Percentiles rank a stretch among this genome's conserved stretches.
Evolutionary conservation across 2,888 invertebrate genomes (phyloP).

Genomic region (Poecilobothrus nobilitatus): DNA sequence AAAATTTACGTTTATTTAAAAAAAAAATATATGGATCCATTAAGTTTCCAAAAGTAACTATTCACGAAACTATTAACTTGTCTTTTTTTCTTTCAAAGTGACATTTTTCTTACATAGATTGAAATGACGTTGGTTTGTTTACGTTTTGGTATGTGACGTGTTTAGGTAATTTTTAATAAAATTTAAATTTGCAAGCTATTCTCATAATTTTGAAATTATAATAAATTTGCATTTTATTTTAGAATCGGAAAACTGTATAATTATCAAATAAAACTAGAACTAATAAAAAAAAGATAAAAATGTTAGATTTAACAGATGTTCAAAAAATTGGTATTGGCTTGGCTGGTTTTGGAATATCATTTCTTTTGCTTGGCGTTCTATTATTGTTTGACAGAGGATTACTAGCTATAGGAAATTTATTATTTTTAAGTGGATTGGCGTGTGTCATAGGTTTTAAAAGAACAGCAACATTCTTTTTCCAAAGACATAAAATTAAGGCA

Average conservation of each 20-base stretch:
- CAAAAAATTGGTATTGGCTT: conserved; percentile 94
- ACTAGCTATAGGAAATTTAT: conserved; percentile 97
- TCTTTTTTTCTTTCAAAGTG: background rate
- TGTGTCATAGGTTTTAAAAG: conserved; percentile 94
- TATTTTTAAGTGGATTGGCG: conserved; percentile 89
- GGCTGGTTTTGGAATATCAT: conserved; percentile 90
- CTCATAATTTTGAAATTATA: background rate
- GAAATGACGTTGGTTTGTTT: background rate
- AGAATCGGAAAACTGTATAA: background rate
- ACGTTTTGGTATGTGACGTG: background rate
- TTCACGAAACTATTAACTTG: background rate
- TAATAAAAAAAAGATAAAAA: background rate
- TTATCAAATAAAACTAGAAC: background rate
- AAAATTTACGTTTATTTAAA: too few relatives aligned
- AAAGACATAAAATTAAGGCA: conserved; percentile 88
- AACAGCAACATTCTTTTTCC: conserved; percentile 96
- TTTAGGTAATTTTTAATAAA: background rate
- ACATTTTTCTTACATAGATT: background rate
- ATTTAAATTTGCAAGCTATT: background rate
- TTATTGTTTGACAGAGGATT: conserved; percentile 94
- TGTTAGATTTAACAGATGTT: background rate
- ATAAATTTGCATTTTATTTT: background rate
- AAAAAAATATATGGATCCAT: too few relatives aligned
- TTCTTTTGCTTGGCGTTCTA: conserved; percentile 87
- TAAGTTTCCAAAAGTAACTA: too few relatives aligned